Conservation (phyloP, 1,140 invertebrate genomes). For the Drosophila repleta region DNA sequence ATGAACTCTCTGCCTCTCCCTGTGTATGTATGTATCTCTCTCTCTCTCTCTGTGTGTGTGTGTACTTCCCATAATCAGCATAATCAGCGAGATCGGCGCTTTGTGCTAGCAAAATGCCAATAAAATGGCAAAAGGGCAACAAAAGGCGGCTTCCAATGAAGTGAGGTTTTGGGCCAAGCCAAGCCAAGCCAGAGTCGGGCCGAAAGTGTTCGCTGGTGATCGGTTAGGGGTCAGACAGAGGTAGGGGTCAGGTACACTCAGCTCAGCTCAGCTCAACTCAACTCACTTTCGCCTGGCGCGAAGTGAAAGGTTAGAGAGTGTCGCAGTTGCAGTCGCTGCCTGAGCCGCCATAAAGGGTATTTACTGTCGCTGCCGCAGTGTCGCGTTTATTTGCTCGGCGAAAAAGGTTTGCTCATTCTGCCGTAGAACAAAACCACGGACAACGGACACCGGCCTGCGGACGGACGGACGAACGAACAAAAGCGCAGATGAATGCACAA, state of each 20-base stretch:
- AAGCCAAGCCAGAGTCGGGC: slow-evolving; percentile 22
- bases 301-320: slow-evolving; percentile 42
- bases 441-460: slow-evolving; percentile 21
- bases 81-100: slow-evolving; percentile 80
- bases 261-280: not conserved
- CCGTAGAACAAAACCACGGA: slow-evolving; percentile 29
- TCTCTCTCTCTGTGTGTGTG: too few species aligned
- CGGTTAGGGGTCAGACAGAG: slow-evolving; percentile 11
- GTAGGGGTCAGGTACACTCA: slow-evolving; percentile 9
- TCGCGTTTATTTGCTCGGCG: slow-evolving; percentile 49
- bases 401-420: slow-evolving; percentile 52
- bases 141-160: slow-evolving; percentile 53
- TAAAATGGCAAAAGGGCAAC: slow-evolving; percentile 59
- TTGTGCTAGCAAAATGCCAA: slow-evolving; percentile 67
- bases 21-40: slow-evolving; percentile 18
- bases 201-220: slow-evolving; percentile 53
- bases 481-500: slow-evolving; percentile 59
- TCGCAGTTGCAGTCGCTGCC: slow-evolving; percentile 11
- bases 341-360: slow-evolving; percentile 71
- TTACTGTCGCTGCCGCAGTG: slow-evolving; percentile 75
- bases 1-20: too few species aligned
- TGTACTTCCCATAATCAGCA: slow-evolving; percentile 75
- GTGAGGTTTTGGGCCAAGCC: slow-evolving; percentile 26
- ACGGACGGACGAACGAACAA: slow-evolving; percentile 48
- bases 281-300: slow-evolving; percentile 41